Evolutionary conservation across 2,888 invertebrate genomes (phyloP), one percentile per base, ranked within the genome.

Genomic region (Pachymerium ferrugineum): DNA sequence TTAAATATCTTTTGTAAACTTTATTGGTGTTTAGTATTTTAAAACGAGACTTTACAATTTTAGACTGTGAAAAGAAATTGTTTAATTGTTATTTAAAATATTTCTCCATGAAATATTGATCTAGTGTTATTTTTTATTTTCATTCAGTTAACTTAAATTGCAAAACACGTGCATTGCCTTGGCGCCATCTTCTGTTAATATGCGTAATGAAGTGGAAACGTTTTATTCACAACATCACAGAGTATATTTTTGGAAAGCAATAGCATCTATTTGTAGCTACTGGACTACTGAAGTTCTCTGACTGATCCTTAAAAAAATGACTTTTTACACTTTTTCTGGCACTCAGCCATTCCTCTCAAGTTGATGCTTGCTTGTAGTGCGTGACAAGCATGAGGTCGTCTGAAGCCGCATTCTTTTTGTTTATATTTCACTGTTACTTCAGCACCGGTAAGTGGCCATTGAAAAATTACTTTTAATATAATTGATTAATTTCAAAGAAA

Each of bases 301-400:
- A 25, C 22, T 54, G 6, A 54, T 54, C 25, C 25, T 54, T n/a
- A n/a, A n/a, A 54, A 54, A 54, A 54, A 54, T 54, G 19, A 54
- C 54, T 54, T 54, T 38, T 54, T 54, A 25, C 54, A 54, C 54
- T 54, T 54, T 22, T 54, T 54, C 54, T 54, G 54, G 54, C 54
- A 54, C 25, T 4, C 25, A 54, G 54, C 54, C 54, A 54, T 54
- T 54, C 54, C 54, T 54, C 54, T 47, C 22, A 54, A 25, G 25
- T 22, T 54, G 54, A 54, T 54, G 25, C 54, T 54, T n/a, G n/a
- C n/a, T n/a, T n/a, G n/a, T n/a, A 1, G 38, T 38, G 54, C 54
- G 54, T 54, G 54, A 54, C 54, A 54, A 54, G 54, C 54, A 54
- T 54, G 54, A 54, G 54, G 54, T 54, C 54, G 22, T 25, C 54